Base-by-base conservation (phyloP, 2,113 vertebrate species). In the Festucalex cinctus region DNA sequence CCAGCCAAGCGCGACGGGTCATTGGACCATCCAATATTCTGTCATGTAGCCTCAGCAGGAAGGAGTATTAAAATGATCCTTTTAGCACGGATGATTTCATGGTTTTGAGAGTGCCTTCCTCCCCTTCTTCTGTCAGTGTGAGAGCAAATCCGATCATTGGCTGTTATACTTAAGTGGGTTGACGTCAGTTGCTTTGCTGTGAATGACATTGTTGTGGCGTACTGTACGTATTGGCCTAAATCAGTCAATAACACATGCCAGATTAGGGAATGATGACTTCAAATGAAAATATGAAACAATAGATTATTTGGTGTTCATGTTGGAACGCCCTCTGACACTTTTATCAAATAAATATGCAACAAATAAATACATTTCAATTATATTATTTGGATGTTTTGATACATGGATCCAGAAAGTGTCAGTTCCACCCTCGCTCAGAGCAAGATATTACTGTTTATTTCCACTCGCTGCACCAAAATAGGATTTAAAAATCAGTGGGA, bases 61-160 rank as follows among this genome's bases (percentile, higher is more conserved):
- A 62, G 37, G 14, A 71, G 26, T 6, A 43, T 49, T 22, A 36
- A 36, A 59, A 20, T 49, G 17, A 70, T 51, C 63, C 39, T 48
- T 32, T 43, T n/a, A 7, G 5, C 3, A 0, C 59, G 24, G 2
- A 57, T 4, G 41, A 63, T 44, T 53, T 66, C 24, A 65, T n/a
- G 3, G 66, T 61, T 5, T 44, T 54, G 20, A 36, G 22, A 37
- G 19, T 62, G 54, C 35, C 16, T 17, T 32, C 53, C 41, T 35
- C 69, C 36, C 59, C 57, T 37, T 69, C 20, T 46, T 66, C 4
- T 41, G 28, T 53, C 54, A 76, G 77, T 66, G 74, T 77, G 70
- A 36, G 65, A 64, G 37, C 46, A 70, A 72, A 83, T 85, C 79
- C 61, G 43, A 69, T 80, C 81, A 78, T 63, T 77, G 60, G 71